Evolutionary conservation across 2,797 vertebrate genomes (phyloP), one percentile per base, ranked within the genome.

Genomic region (Sebastes trivittatus): DNA sequence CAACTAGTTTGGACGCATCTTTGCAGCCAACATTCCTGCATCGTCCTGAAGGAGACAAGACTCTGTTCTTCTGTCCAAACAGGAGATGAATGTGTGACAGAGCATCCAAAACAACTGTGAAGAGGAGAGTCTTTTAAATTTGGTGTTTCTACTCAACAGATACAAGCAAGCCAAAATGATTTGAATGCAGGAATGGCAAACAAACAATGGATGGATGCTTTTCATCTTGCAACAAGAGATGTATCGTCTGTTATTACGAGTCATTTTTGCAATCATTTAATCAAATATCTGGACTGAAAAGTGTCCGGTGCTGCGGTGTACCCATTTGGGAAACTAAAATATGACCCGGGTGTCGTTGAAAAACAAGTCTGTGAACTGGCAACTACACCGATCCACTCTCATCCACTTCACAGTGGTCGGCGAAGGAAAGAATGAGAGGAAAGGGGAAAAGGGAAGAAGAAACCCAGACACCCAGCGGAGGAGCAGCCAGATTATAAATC

Each of bases 401-500:
- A 62, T 80, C 46, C 56, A 34, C 52, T 78, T 70, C 8, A 71
- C 77, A 55, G 77, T 8, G 29, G 75, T 38, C 7, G 32, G 49
- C 10, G 11, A 49, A 61, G 75, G 59, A 75, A 65, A 87, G 30
- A 78, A 63, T 42, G 73, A 70, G 54, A 61, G 52, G 46, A 83
- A 72, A 75, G 32, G 61, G 60, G 11, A 29, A 62, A 65, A 62
- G 71, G 23, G 56, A 70, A 72, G 83, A 86, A 79, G 77, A 83
- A 81, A 82, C 75, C 76, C 84, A 83, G 69, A 90, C 76, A 84
- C 84, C 73, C 75, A 72, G 73, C 74, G 49, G 77, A 78, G 75
- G 22, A 80, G 42, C 77, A 3, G 89, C 84, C 87, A 93, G 78
- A 89, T 86, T 84, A 84, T 90, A 91, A 92, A 91, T 90, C 75